phyloP scores from a whole-genome alignment of 2,797 vertebrate species.

The Otolemur crassicaudatus region DNA sequence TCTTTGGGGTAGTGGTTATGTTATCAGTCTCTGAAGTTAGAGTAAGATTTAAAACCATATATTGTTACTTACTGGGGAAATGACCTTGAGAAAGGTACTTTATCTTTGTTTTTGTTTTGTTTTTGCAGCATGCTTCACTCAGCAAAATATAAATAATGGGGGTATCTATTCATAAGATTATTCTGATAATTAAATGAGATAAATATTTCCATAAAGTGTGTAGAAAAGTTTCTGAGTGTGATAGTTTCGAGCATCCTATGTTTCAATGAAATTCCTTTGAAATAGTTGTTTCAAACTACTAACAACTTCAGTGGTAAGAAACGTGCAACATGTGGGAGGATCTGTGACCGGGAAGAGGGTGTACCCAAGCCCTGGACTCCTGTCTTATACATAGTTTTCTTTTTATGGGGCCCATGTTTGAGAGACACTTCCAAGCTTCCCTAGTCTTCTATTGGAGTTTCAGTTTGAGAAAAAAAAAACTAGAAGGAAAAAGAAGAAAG shows the following conservation, averaged over 20 bases:
- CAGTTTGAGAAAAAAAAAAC: neutral
- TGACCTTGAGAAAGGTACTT: neutral
- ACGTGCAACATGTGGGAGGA: neutral
- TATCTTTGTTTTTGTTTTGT: too few relatives aligned
- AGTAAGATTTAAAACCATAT: neutral
- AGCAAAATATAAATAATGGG: neutral
- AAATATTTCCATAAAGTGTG: neutral
- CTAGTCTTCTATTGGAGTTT: neutral
- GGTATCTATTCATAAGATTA: neutral
- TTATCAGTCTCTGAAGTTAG: neutral
- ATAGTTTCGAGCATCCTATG: neutral
- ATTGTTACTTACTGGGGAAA: neutral
- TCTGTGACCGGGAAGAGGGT: too few relatives aligned
- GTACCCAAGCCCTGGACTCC: neutral
- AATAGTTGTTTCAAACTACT: neutral
- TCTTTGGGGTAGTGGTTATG: neutral
- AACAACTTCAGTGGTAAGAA: neutral
- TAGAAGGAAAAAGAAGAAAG: neutral
- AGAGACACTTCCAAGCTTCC: neutral
- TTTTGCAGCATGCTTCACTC: neutral
- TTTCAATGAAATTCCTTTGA: neutral
- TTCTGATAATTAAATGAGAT: neutral
- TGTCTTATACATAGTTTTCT: neutral
- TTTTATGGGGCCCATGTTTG: neutral
- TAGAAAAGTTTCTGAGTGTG: neutral